phyloP scores from a whole-genome alignment of 1,140 invertebrate genomes.

The Thrips palmi region DNA sequence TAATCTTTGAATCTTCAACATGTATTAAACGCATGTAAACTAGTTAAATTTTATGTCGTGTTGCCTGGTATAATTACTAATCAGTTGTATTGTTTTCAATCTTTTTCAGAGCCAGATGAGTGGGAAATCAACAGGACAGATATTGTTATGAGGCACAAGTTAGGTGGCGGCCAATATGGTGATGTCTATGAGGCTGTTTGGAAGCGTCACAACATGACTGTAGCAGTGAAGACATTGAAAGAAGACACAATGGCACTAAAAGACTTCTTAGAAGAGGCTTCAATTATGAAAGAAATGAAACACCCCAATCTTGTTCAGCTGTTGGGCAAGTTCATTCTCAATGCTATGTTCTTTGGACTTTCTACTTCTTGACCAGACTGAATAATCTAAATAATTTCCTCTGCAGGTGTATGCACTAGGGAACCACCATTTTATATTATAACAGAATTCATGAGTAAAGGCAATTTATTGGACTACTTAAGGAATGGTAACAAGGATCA shows the following conservation, averaged over 20 bases:
- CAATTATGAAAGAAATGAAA: conserved; percentile 99
- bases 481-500: conserved; percentile 75
- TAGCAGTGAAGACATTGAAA: conserved; percentile 92
- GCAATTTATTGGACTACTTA: conserved; percentile 91
- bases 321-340: conserved; percentile 51
- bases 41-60: conserved; percentile 2
- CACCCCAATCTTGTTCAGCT: conserved; percentile 97
- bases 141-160: conserved; percentile 96
- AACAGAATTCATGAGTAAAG: conserved; percentile 98
- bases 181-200: conserved; percentile 98
- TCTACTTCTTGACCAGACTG: background rate
- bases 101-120: conserved; percentile 62
- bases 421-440: conserved; percentile 99
- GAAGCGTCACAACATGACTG: conserved; percentile 87
- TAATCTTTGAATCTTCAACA: too few relatives aligned
- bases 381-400: conserved; percentile 12
- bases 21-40: too few relatives aligned
- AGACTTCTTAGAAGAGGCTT: conserved; percentile 96
- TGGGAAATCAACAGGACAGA: conserved; percentile 98
- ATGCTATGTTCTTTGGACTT: background rate
- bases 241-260: conserved; percentile 99
- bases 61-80: background rate
- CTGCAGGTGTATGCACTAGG: conserved; percentile 74
- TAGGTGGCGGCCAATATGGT: conserved; percentile 96
- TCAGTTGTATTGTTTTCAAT: conserved; percentile 4